A percentile compares a stretch with the other conserved stretches of the same genome.
Conservation (phyloP, 2,888 invertebrate genomes). For the Drosophila recens region DNA sequence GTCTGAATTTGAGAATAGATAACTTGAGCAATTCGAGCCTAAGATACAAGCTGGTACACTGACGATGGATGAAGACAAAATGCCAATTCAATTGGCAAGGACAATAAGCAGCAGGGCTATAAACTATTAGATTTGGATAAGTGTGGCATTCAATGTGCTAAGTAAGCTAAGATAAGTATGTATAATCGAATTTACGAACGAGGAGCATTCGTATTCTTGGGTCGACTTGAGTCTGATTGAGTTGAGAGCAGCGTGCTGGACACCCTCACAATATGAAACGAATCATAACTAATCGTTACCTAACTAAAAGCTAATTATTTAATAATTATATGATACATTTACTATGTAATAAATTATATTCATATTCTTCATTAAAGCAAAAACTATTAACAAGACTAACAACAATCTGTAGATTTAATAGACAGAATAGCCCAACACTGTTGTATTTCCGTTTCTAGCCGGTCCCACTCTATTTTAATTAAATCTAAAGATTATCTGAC, state of each 20-base stretch:
- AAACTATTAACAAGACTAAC: conserved; percentile 18
- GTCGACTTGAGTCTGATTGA: conserved; percentile 33
- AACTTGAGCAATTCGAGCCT: conserved; percentile 32
- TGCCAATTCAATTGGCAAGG: conserved; percentile 25
- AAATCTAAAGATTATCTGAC: conserved; percentile 59
- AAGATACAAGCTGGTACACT: conserved; percentile 42
- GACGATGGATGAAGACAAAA: conserved; percentile 5
- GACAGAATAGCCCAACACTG: conserved; percentile 8
- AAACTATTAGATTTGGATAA: conserved; percentile 29
- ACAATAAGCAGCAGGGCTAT: conserved; percentile 54
- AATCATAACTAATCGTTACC: conserved; percentile 11
- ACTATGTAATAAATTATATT: conserved; percentile 28
- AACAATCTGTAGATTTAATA: conserved; percentile 14
- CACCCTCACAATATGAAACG: conserved; percentile 55
- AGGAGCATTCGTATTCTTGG: conserved; percentile 20
- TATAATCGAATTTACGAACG: conserved; percentile 53
- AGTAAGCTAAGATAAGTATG: conserved; percentile 14
- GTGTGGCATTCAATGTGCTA: conserved; percentile 25
- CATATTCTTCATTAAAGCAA: conserved; percentile 43
- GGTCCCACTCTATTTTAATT: conserved; percentile 59
- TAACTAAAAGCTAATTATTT: conserved; percentile 1
- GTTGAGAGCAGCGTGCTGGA: conserved; percentile 62
- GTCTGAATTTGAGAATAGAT: conserved; percentile 61
- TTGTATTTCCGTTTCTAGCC: conserved; percentile 66
- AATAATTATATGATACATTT: background rate